Evolutionary conservation across 2,797 vertebrate species (phyloP).

Genomic region (Xyrichtys novacula): DNA sequence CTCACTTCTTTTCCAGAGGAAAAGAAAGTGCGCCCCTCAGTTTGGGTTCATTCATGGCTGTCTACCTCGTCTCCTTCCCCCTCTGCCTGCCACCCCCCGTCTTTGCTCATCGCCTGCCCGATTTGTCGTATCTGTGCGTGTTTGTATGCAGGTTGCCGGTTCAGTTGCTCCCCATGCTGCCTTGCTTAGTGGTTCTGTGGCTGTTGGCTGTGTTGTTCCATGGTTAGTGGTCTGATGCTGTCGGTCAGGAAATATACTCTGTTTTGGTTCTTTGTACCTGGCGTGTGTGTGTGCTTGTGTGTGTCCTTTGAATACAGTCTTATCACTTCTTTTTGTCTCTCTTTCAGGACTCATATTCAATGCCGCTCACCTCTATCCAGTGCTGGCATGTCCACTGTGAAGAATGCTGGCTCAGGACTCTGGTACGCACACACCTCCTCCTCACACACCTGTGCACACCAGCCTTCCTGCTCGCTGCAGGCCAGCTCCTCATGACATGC

Average conservation of each 20-base stretch:
- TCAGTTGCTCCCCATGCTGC: conserved; percentile 61
- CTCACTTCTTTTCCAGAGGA: conserved; percentile 66
- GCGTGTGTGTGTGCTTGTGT: background rate
- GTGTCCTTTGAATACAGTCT: background rate
- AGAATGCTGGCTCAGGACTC: conserved; percentile 99
- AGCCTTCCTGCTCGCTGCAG: conserved; percentile 15
- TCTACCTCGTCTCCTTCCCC: conserved; percentile 58
- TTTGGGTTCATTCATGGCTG: conserved; percentile 56
- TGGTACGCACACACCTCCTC: conserved; percentile 82
- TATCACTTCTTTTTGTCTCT: background rate
- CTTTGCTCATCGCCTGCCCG: conserved; percentile 71
- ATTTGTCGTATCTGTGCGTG: conserved; percentile 51
- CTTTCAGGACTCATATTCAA: conserved; percentile 94
- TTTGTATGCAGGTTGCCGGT: conserved; percentile 62
- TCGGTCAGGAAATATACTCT: conserved; percentile 52
- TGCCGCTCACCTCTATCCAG: conserved; percentile 98
- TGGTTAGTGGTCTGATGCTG: conserved; percentile 69
- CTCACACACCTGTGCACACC: conserved; percentile 21
- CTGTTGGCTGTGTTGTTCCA: conserved; percentile 73
- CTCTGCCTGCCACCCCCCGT: conserved; percentile 65
- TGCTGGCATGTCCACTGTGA: conserved; percentile 99
- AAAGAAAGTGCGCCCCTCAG: conserved; percentile 56
- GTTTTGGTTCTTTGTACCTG: conserved; percentile 19
- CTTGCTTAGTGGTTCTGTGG: conserved; percentile 76
- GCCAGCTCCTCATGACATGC: conserved; percentile 45